phyloP scores from a whole-genome alignment of 2,888 invertebrate genomes.

The Zaprionus bogoriensis region DNA sequence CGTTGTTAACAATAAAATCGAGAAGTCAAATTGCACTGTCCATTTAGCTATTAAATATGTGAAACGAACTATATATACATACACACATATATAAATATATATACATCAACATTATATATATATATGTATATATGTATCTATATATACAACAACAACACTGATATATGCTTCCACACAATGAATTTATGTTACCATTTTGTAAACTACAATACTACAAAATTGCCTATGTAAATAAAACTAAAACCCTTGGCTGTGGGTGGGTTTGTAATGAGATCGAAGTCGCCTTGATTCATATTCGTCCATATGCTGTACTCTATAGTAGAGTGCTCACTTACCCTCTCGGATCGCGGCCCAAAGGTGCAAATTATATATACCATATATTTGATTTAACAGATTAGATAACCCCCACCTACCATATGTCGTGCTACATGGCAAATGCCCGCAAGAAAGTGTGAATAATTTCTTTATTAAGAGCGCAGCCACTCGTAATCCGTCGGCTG shows the following conservation, averaged over 20 bases:
- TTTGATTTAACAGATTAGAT: slow-evolving; percentile 47
- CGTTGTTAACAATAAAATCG: slow-evolving; percentile 42
- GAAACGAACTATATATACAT: not conserved
- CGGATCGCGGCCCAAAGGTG: not conserved
- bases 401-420: slow-evolving; percentile 6
- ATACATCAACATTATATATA: slow-evolving; percentile 26
- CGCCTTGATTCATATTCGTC: slow-evolving; percentile 1
- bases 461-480: slow-evolving; percentile 35
- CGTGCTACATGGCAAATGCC: not conserved
- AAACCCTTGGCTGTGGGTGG: slow-evolving; percentile 59
- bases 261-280: slow-evolving; percentile 34
- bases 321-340: not conserved
- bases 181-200: slow-evolving; percentile 59
- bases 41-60: slow-evolving; percentile 38
- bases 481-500: slow-evolving; percentile 26
- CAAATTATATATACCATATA: not conserved
- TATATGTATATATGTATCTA: slow-evolving; percentile 19
- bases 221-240: slow-evolving; percentile 65
- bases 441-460: slow-evolving; percentile 64
- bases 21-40: slow-evolving; percentile 35
- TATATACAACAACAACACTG: slow-evolving; percentile 32
- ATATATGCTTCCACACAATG: slow-evolving; percentile 59
- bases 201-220: slow-evolving; percentile 50
- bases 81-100: slow-evolving; percentile 24
- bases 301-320: not conserved